Base-by-base conservation (phyloP, 2,113 vertebrate species). In the Anguilla japonica region DNA sequence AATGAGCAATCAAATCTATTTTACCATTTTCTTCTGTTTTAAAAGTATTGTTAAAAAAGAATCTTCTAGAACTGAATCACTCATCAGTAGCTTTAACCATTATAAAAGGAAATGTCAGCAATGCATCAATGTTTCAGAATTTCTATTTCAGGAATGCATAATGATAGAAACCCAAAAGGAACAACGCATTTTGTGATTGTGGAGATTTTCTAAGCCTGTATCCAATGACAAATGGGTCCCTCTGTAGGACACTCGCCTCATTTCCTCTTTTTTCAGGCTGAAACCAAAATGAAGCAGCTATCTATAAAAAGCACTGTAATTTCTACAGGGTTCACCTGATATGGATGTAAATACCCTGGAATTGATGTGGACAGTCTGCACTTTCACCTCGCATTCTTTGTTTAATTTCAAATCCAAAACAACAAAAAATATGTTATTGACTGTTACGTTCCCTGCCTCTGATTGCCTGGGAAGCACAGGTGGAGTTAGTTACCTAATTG, bases 61-160 rank as follows among this genome's bases (percentile, higher is more conserved):
- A 71, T 22, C 63, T 71, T 71, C 22, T 71, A 71, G 0, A 71
- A 71, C 9, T 26, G 4, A 71, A 71, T n/a, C 63, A 71, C 63
- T n/a, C 26, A 2, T 71, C 20, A 71, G 18, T 71, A 71, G 63
- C 20, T 71, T 7, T 71, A 71, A 71, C 63, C 26, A 71, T 71
- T 71, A 71, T n/a, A 71, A 71, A 71, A 71, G 20, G 63, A 71
- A 71, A 71, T 71, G 63, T 71, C 63, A 71, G 63, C 63, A 71
- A 71, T 71, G 63, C 63, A 71, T 71, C 63, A 71, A n/a, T 71
- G 63, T 26, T 71, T 71, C 4, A 71, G 63, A 22, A 0, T 71
- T 71, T 26, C 20, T n/a, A 26, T 71, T 71, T 22, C 26, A 71
- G 63, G 63, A 71, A 20, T n/a, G 26, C 63, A 26, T 71, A 71